Evolutionary conservation across 1,140 invertebrate species (phyloP).

Genomic region (Drosophila ambigua): DNA sequence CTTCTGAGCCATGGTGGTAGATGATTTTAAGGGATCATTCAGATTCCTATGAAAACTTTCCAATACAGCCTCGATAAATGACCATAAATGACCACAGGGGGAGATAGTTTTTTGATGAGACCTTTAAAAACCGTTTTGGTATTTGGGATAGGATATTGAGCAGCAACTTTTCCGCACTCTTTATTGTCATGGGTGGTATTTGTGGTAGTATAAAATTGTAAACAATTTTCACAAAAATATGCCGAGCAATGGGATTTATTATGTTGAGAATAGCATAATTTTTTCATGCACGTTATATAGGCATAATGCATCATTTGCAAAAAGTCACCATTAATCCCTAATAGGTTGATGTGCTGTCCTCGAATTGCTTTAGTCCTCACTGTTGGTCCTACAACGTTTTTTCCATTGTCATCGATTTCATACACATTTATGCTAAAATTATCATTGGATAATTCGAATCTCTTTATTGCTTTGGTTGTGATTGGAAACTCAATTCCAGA

Average conservation of each 20-base stretch:
- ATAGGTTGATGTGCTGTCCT: too few species aligned
- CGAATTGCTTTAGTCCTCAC: too few species aligned
- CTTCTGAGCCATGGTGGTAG: not conserved
- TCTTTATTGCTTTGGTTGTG: too few species aligned
- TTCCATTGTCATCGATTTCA: too few species aligned
- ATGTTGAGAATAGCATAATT: too few species aligned
- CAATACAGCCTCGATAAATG: slow-evolving; percentile 9
- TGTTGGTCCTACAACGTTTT: too few species aligned
- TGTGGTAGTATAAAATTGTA: not conserved
- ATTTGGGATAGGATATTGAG: not conserved
- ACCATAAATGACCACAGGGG: slow-evolving; percentile 1
- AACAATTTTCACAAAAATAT: slow-evolving; percentile 3
- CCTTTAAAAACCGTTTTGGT: not conserved
- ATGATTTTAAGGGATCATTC: not conserved
- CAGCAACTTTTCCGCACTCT: not conserved
- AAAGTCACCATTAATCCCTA: too few species aligned
- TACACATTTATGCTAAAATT: too few species aligned
- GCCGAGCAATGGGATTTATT: not conserved
- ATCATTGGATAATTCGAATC: too few species aligned
- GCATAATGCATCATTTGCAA: too few species aligned
- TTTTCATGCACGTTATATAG: not conserved
- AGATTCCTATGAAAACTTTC: not conserved
- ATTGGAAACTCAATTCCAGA: too few species aligned
- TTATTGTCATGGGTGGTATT: not conserved
- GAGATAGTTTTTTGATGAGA: not conserved